Percentiles rank a stretch among this genome's conserved stretches.
phyloP scores from a whole-genome alignment of 2,888 invertebrate genomes.

The Hypena proboscidalis region DNA sequence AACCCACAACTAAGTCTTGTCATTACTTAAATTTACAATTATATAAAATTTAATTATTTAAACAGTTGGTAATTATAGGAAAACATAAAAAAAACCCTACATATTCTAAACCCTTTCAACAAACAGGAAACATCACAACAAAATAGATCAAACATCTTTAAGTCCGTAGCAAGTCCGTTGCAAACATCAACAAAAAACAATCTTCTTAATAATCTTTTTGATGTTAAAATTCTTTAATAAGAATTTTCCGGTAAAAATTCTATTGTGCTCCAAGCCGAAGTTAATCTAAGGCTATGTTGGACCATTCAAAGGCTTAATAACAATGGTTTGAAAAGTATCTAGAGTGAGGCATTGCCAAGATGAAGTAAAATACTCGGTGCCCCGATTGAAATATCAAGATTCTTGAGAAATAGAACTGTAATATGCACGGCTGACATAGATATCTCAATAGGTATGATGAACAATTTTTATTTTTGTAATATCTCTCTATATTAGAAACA shows the following conservation, averaged over 20 bases:
- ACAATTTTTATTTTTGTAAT: no score
- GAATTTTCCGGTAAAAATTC: slow-evolving; percentile 18
- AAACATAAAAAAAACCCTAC: no score
- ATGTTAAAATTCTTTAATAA: slow-evolving; percentile 21
- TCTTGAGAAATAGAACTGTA: not conserved
- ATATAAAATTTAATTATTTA: no score
- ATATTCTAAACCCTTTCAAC: no score
- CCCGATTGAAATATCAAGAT: slow-evolving; percentile 1
- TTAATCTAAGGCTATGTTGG: slow-evolving; percentile 17
- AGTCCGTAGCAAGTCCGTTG: no score
- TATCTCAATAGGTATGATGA: no score
- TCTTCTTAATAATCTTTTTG: slow-evolving; percentile 16
- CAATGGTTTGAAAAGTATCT: slow-evolving; percentile 18
- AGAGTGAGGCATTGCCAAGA: slow-evolving; percentile 7
- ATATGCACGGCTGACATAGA: not conserved
- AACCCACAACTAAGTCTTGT: no score
- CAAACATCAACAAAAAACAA: not conserved
- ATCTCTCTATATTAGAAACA: no score
- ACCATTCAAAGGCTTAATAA: slow-evolving; percentile 16
- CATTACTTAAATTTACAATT: no score
- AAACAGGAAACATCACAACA: no score
- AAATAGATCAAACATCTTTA: no score
- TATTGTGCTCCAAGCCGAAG: slow-evolving; percentile 16
- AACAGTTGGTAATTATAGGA: no score
- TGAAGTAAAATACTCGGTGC: slow-evolving; percentile 10